Conservation (phyloP, 2,797 vertebrate genomes). For the Tokudaia muenninki region DNA sequence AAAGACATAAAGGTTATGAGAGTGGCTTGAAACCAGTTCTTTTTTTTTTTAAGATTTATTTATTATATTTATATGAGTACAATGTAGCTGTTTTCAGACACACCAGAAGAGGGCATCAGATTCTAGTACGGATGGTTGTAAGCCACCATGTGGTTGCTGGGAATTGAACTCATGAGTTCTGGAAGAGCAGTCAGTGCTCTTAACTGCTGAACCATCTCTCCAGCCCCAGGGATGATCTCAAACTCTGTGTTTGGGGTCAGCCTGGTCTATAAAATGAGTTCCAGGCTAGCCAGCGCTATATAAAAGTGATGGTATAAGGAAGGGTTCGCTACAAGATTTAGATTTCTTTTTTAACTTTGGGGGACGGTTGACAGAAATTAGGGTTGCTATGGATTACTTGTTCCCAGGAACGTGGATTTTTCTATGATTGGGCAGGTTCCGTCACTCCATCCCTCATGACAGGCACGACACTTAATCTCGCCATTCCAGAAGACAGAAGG, state of each 20-base stretch:
- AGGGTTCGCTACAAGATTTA: neutral
- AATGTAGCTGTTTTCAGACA: too few species aligned
- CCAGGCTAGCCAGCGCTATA: neutral
- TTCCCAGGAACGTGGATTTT: neutral
- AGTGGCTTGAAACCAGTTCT: neutral
- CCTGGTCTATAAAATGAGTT: neutral
- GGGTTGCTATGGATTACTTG: neutral
- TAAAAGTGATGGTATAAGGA: neutral
- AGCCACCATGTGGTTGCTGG: too few species aligned
- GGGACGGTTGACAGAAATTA: neutral
- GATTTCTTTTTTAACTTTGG: neutral
- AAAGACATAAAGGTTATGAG: neutral
- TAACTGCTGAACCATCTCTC: too few species aligned
- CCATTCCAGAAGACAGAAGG: neutral
- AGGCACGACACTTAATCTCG: neutral
- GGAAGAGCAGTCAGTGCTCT: too few species aligned
- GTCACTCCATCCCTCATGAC: neutral
- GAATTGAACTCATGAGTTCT: too few species aligned
- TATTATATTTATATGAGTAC: too few species aligned
- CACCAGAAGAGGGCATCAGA: too few species aligned
- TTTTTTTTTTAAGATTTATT: too few species aligned
- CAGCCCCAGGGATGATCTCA: too few species aligned
- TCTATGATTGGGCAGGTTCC: neutral
- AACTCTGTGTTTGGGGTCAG: neutral
- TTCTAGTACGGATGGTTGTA: too few species aligned